Percentiles rank a stretch among this genome's conserved stretches.
phyloP scores from a whole-genome alignment of 2,888 invertebrate genomes.

The Spialia ferax region DNA sequence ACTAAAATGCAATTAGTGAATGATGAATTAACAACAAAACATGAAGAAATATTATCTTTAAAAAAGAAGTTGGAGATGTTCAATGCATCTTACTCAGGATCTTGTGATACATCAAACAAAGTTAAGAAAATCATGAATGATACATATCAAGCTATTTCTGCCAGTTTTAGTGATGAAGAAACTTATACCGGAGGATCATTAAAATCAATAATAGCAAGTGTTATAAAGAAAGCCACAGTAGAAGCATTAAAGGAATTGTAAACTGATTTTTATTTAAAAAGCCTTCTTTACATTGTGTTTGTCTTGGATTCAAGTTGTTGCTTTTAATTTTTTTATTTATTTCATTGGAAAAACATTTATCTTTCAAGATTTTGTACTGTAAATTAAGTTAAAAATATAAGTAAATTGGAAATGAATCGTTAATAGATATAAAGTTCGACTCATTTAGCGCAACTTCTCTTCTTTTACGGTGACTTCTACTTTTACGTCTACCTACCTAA shows the following conservation, averaged over 20 bases:
- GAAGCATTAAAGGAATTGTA: slow-evolving; percentile 54
- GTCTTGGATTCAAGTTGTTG: no score
- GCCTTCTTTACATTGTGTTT: no score
- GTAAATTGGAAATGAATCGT: no score
- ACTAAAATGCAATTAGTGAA: slow-evolving; percentile 14
- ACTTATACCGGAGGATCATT: slow-evolving; percentile 64
- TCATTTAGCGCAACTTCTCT: no score
- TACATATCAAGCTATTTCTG: slow-evolving; percentile 68
- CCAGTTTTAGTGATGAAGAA: slow-evolving; percentile 62
- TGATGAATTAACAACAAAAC: slow-evolving; percentile 38
- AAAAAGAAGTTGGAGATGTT: slow-evolving; percentile 46
- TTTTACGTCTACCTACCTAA: no score
- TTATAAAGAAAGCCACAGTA: slow-evolving; percentile 73
- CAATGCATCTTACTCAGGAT: slow-evolving; percentile 30
- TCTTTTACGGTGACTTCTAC: no score
- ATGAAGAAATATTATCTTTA: slow-evolving; percentile 40
- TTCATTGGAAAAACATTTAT: no score
- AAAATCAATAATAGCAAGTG: slow-evolving; percentile 65
- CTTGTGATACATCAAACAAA: slow-evolving; percentile 44
- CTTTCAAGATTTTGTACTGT: no score
- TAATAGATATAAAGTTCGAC: no score
- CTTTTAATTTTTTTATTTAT: no score
- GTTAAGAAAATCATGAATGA: slow-evolving; percentile 75
- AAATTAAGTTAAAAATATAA: no score
- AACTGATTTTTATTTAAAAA: no score